Evolutionary conservation across 2,888 invertebrate genomes (phyloP), one percentile per base, ranked within the genome.

Genomic region (Eudemis profundana): DNA sequence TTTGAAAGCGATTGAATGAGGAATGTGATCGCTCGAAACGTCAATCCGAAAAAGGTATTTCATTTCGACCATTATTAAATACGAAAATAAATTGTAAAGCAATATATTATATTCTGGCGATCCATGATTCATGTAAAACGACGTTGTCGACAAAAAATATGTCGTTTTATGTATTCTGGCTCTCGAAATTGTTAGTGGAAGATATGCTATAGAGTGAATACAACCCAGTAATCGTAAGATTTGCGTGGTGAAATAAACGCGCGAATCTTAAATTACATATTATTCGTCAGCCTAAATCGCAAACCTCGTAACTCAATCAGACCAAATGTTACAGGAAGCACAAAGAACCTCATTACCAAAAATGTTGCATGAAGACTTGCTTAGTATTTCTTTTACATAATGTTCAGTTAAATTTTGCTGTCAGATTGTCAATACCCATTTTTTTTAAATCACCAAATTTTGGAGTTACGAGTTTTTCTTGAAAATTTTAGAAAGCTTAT

Each of bases 101-200:
- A 12, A 17, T 29, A 56, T 56, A 46, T 57, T 57, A 33, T 57
- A 57, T 57, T 57, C 29, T 56, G 44, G 56, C 56, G 19, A 44
- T 57, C 56, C 56, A 57, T 46, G 56, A 57, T 46, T 59, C 59
- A 59, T 59, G 59, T 46, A 57, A 57, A 72, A 71, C 63, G 68
- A 68, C 72, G 72, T 72, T 71, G 72, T 68, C 70, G 67, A 44
- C 61, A 65, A 65, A 64, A 68, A 65, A 66, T 72, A 71, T 68
- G 70, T 67, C 67, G 53, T 64, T 21, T 57, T 61, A 47, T 47
- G 15, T 47, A 15, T 47, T 47, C 38, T 57, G 62, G 56, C 57
- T 46, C 59, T 59, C 53, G 62, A 67, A 62, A 62, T 67, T 67
- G 67, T 67, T 57, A 53, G 57, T 67, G 57, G 19, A 57, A 21